Evolutionary conservation across 2,113 vertebrate genomes (phyloP).

Genomic region (Pao palembangensis): DNA sequence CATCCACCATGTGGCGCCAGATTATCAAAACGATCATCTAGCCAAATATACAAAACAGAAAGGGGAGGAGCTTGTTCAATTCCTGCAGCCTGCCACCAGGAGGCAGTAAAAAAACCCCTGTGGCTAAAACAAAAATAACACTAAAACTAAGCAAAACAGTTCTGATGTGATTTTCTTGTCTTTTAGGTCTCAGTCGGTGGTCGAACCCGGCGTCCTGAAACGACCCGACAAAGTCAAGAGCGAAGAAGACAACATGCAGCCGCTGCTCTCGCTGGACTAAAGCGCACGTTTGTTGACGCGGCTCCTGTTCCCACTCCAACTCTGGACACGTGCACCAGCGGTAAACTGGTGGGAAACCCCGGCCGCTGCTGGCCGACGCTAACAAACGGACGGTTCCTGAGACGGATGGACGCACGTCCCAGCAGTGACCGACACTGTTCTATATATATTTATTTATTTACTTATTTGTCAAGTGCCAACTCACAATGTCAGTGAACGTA

Average conservation of each 20-base stretch:
- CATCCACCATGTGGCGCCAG: too few species aligned
- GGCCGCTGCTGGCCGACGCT: not conserved
- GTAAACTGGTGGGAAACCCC: slow-evolving; percentile 1
- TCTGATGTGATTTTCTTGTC: not conserved
- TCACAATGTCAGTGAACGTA: slow-evolving; percentile 31
- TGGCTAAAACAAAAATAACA: too few species aligned
- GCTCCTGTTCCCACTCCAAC: slow-evolving; percentile 20
- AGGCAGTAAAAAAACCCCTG: too few species aligned
- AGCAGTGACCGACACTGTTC: not conserved
- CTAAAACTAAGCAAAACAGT: not conserved
- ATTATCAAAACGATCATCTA: too few species aligned
- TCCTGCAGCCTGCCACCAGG: too few species aligned
- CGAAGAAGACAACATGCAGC: slow-evolving; percentile 97
- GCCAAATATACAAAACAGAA: too few species aligned
- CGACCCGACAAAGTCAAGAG: slow-evolving; percentile 91
- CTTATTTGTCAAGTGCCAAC: slow-evolving; percentile 90
- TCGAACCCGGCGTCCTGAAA: slow-evolving; percentile 93
- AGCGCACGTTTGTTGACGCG: not conserved
- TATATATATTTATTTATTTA: slow-evolving; percentile 69
- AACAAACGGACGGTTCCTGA: too few species aligned
- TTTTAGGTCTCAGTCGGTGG: slow-evolving; percentile 92
- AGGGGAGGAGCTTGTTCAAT: too few species aligned
- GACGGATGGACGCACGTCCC: not conserved
- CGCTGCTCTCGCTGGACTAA: slow-evolving; percentile 95
- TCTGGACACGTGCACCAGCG: slow-evolving; percentile 28